Evolutionary conservation across 2,888 invertebrate genomes (phyloP).

Genomic region (Conchocele bisecta): DNA sequence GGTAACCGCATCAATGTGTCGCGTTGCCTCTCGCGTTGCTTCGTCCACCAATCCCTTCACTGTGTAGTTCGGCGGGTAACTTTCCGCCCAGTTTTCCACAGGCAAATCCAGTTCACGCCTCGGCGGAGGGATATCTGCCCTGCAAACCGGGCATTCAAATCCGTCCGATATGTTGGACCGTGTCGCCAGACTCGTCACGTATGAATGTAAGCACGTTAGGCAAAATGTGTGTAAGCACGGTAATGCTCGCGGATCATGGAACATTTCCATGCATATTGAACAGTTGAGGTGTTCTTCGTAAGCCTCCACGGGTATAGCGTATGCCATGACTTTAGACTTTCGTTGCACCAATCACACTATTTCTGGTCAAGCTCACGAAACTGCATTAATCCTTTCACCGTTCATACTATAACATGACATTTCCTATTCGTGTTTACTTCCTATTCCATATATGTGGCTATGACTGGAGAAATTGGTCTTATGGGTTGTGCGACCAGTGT

Average conservation of each 20-base stretch:
- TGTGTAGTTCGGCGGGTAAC: conserved; percentile 26
- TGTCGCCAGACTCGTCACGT: conserved; percentile 15
- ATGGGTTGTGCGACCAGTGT: too few species aligned
- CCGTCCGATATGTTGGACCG: neutral
- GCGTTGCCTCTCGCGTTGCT: neutral
- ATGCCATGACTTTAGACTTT: conserved; percentile 16
- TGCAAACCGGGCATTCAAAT: conserved; percentile 36
- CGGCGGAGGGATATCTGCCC: conserved; percentile 8
- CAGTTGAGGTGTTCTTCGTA: conserved; percentile 15
- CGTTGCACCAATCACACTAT: too few species aligned
- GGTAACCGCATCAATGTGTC: neutral
- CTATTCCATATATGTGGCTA: too few species aligned
- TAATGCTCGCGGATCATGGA: conserved; percentile 28
- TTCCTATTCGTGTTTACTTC: too few species aligned
- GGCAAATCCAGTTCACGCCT: conserved; percentile 10
- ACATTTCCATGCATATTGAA: conserved; percentile 19
- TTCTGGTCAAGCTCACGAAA: too few species aligned
- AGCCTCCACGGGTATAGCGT: neutral
- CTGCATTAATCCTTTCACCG: too few species aligned
- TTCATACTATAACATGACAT: too few species aligned
- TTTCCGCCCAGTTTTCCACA: conserved; percentile 27
- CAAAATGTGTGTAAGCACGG: conserved; percentile 45
- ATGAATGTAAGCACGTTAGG: conserved; percentile 26
- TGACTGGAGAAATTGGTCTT: too few species aligned
- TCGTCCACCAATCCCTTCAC: conserved; percentile 25